phyloP scores from a whole-genome alignment of 2,797 vertebrate genomes.

The Antrozous pallidus region DNA sequence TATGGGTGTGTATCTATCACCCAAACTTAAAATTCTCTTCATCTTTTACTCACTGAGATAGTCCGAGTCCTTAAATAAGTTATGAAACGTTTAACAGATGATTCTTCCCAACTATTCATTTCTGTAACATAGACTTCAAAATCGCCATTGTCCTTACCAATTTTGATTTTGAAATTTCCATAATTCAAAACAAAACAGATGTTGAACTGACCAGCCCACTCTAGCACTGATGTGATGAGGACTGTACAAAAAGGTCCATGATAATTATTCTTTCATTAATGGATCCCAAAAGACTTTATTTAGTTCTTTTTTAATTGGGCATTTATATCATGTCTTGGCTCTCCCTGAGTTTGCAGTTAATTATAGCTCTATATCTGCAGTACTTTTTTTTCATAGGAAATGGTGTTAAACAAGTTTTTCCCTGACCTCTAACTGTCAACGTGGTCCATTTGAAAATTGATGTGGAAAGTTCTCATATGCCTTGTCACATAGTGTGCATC shows the following conservation, averaged over 20 bases:
- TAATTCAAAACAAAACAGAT: constrained; percentile 14
- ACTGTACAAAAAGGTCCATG: background rate
- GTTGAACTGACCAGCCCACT: background rate
- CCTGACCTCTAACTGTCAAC: background rate
- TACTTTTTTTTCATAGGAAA: background rate
- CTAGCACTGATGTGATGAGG: background rate
- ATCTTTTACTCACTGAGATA: background rate
- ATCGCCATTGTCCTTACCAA: background rate
- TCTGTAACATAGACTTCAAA: background rate
- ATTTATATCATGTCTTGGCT: background rate
- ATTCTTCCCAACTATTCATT: background rate
- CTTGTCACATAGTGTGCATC: background rate
- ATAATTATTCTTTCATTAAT: background rate
- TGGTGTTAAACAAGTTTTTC: background rate
- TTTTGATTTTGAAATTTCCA: background rate
- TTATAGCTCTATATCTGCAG: background rate
- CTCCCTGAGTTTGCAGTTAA: background rate
- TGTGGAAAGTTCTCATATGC: background rate
- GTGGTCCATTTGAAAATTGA: background rate
- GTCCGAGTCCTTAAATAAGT: background rate
- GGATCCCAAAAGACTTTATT: background rate
- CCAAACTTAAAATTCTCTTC: background rate
- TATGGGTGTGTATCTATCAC: background rate
- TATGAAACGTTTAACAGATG: background rate
- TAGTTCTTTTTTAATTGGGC: background rate